Percentiles rank a stretch among this genome's conserved stretches.
Conservation (phyloP, 2,797 vertebrate species). For the Brachymystax lenok region DNA sequence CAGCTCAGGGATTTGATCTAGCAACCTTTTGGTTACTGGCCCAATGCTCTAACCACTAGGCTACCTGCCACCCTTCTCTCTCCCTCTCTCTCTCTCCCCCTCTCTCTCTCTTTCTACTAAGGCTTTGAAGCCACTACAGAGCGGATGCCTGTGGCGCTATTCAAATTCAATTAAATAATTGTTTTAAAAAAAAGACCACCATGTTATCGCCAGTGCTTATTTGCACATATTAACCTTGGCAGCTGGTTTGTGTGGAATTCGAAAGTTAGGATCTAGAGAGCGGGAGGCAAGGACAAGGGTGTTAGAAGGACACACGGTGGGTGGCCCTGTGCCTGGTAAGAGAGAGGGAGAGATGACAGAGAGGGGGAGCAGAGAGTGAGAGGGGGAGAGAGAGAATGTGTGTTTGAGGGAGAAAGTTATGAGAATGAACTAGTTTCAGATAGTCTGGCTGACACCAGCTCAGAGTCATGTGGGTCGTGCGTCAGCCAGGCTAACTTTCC, state of each 20-base stretch:
- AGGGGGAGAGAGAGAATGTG: neutral
- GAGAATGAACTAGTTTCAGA: no score
- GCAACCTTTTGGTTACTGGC: no score
- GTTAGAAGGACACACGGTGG: conserved; percentile 38
- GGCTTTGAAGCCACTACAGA: conserved; percentile 63
- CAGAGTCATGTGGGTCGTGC: no score
- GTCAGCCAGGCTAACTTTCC: no score
- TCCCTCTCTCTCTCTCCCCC: neutral
- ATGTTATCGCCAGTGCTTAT: conserved; percentile 70
- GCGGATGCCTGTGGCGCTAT: conserved; percentile 64
- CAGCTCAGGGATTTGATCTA: no score
- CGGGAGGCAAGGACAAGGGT: conserved; percentile 46
- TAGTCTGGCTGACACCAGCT: no score
- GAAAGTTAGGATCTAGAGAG: conserved; percentile 51
- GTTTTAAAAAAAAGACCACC: conserved; percentile 22
- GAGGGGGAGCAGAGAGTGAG: conserved; percentile 10
- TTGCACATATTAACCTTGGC: conserved; percentile 76
- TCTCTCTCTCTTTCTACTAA: conserved; percentile 16
- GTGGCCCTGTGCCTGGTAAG: conserved; percentile 43
- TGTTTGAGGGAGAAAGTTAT: neutral
- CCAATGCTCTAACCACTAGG: no score
- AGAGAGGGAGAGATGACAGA: neutral
- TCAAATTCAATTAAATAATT: conserved; percentile 79
- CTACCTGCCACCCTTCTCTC: neutral
- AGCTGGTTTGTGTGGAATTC: conserved; percentile 47